Percentiles rank a stretch among this genome's conserved stretches.
phyloP scores from a whole-genome alignment of 2,797 vertebrate genomes.

The Arvicola amphibius region DNA sequence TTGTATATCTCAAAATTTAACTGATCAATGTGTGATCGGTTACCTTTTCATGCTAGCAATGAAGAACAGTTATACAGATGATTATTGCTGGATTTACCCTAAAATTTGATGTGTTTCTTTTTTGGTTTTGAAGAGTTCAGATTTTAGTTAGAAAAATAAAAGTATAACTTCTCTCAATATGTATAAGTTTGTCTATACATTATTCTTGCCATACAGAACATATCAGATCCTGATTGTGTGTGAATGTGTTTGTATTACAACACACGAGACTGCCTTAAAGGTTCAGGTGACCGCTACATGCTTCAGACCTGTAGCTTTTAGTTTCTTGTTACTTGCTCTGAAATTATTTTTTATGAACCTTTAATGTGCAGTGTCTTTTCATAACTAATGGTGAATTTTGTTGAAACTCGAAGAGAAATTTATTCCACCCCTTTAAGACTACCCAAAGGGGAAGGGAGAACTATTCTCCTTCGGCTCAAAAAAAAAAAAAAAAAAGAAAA shows the following conservation, averaged over 20 bases:
- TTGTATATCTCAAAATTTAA: conserved; percentile 63
- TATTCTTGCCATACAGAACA: background rate
- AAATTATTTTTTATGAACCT: conserved; percentile 64
- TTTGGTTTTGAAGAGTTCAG: conserved; percentile 61
- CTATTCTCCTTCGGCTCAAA: conserved; percentile 76
- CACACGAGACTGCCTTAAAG: conserved; percentile 41
- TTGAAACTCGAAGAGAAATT: conserved; percentile 72
- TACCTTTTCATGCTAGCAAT: conserved; percentile 41
- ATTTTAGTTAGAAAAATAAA: conserved; percentile 69
- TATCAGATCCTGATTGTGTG: conserved; percentile 35
- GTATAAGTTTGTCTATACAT: background rate
- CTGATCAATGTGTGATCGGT: conserved; percentile 54
- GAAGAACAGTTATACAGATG: conserved; percentile 61
- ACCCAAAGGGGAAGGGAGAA: conserved; percentile 63
- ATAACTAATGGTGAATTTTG: conserved; percentile 63
- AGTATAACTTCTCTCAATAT: conserved; percentile 48
- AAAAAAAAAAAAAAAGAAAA: background rate
- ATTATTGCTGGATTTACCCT: conserved; percentile 77
- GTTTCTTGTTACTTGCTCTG: conserved; percentile 59
- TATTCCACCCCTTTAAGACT: conserved; percentile 62
- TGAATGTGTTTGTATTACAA: conserved; percentile 28
- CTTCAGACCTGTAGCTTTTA: conserved; percentile 63
- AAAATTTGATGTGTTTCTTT: conserved; percentile 64
- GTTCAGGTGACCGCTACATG: conserved; percentile 54
- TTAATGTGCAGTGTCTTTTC: conserved; percentile 41